Percentiles rank a stretch among this genome's conserved stretches.
These are phyloP conservation scores for Leptinotarsa texana DNA, from an alignment of 1,140 invertebrate genomes.

Conservation along the genomic window DNA sequence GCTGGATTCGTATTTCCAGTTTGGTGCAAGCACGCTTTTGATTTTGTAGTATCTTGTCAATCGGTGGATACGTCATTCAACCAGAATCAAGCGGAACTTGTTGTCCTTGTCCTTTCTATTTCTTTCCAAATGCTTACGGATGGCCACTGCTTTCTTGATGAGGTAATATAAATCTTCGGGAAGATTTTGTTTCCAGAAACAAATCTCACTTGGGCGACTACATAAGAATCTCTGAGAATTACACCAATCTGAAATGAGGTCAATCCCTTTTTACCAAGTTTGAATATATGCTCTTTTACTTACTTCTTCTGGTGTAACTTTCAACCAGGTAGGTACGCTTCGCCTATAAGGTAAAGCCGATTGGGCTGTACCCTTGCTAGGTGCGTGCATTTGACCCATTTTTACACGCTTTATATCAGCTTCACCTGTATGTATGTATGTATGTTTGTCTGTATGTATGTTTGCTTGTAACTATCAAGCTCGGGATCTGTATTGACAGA, in stretches of 20 bases:
- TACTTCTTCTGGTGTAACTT: slow-evolving; percentile 94
- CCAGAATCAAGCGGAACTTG: slow-evolving; percentile 98
- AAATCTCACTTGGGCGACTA: slow-evolving; percentile 97
- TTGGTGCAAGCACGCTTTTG: slow-evolving; percentile 91
- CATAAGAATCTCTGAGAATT: slow-evolving; percentile 97
- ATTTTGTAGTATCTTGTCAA: slow-evolving; percentile 98
- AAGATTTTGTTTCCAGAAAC: slow-evolving; percentile 98
- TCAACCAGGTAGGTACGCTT: slow-evolving; percentile 98
- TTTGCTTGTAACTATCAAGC: no score
- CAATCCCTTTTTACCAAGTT: slow-evolving; percentile 97
- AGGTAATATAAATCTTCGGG: slow-evolving; percentile 98
- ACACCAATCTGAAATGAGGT: slow-evolving; percentile 99
- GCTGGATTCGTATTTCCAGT: slow-evolving; percentile 98
- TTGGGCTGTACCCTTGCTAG: slow-evolving; percentile 98
- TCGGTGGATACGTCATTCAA: slow-evolving; percentile 97
- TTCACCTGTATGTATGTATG: no score
- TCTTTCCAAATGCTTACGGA: slow-evolving; percentile 97
- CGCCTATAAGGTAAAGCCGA: slow-evolving; percentile 97
- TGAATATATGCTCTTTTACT: slow-evolving; percentile 97
- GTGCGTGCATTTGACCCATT: not conserved
- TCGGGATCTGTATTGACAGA: no score
- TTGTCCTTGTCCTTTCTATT: slow-evolving; percentile 97
- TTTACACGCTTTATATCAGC: slow-evolving; percentile 30
- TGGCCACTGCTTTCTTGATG: slow-evolving; percentile 99
- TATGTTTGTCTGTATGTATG: no score